Evolutionary conservation across 1,140 invertebrate genomes (phyloP), one percentile per base, ranked within the genome.

Genomic region (Lepidotrigona ventralis): DNA sequence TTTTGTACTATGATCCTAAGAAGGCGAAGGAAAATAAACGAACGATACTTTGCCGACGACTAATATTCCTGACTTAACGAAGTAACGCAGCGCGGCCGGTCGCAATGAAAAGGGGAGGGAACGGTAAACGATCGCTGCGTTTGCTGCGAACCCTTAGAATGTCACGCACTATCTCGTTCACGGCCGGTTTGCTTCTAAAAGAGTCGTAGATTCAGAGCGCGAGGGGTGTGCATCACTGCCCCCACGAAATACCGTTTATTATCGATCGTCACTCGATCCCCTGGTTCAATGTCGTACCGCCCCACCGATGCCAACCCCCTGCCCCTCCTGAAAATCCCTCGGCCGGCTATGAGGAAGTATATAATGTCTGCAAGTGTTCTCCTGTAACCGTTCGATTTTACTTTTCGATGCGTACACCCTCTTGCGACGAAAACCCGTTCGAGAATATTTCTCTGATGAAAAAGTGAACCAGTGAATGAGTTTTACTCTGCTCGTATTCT

Each of bases 121-220:
- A 81, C 85, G 79, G 85, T 83, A 89, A 90, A 88, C 83, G 86
- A 53, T 56, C 53, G 78, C 33, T 33, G 33, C 88, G 81, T 90
- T 88, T 85, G 70, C 88, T 81, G 74, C 63, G 84, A 70, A 71
- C 87, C 81, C 87, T 88, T 88, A 86, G 79, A 83, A 78, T 69
- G 74, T 33, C 66, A 69, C 86, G 86, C 86, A 85, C 85, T 92
- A 91, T 92, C 92, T 89, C 87, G 86, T 92, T 92, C 88, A 92
- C 92, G 91, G 89, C 84, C 91, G 89, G 89, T 92, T 92, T 91
- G 83, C 83, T 90, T 85, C 90, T 88, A 90, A 92, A 92, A 91
- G 91, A 91, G 85, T 88, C 90, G 88, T 89, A 88, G 63, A 80
- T 84, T 70, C 78, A 60, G 78, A 46, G 66, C 23, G 19, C 71